Evolutionary conservation across 2,888 invertebrate genomes (phyloP).

Genomic region (Calephelis perditalis): DNA sequence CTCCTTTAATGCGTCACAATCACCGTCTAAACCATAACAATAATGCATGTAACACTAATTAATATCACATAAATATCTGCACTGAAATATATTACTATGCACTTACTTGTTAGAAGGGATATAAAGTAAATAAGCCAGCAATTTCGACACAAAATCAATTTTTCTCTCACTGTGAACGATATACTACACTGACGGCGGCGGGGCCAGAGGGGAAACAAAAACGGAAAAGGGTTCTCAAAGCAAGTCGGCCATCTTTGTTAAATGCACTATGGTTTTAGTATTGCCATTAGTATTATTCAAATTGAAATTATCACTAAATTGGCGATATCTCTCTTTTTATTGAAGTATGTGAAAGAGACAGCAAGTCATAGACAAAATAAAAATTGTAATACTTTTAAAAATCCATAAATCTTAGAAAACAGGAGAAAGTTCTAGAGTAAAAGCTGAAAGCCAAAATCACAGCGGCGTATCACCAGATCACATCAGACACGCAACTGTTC

Average conservation of each 20-base stretch:
- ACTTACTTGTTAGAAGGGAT: slow-evolving; percentile 79
- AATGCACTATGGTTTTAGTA: slow-evolving; percentile 18
- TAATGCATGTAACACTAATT: slow-evolving; percentile 45
- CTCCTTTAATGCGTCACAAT: slow-evolving; percentile 81
- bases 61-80: slow-evolving; percentile 48
- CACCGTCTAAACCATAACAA: slow-evolving; percentile 53
- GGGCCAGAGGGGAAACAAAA: slow-evolving; percentile 76
- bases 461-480: slow-evolving; percentile 21
- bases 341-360: slow-evolving; percentile 28
- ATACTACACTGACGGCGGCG: slow-evolving; percentile 76
- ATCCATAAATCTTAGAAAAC: too few species aligned
- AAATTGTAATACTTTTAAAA: not conserved
- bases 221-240: slow-evolving; percentile 76
- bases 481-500: slow-evolving; percentile 24
- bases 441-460: not conserved
- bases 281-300: slow-evolving; percentile 16
- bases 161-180: slow-evolving; percentile 77
- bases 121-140: slow-evolving; percentile 75
- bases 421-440: too few species aligned
- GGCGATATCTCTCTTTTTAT: slow-evolving; percentile 24
- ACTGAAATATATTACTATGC: slow-evolving; percentile 54
- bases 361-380: slow-evolving; percentile 27
- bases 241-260: slow-evolving; percentile 54
- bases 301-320: too few species aligned
- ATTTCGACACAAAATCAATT: slow-evolving; percentile 74